Evolutionary conservation across 2,888 invertebrate genomes (phyloP).

Genomic region (Hemicrepidius hirtus): DNA sequence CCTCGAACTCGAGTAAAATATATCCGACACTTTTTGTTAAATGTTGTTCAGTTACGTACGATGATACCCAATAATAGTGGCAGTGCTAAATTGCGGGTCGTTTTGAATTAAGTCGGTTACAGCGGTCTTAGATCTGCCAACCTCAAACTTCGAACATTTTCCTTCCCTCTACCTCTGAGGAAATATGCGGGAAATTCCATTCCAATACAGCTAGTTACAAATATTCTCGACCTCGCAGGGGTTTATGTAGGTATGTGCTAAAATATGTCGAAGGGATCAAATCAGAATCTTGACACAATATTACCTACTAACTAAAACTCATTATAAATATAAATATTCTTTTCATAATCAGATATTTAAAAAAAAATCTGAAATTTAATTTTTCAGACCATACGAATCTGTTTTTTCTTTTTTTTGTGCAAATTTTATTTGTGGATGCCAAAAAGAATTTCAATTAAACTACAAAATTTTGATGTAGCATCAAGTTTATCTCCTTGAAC

Average conservation of each 20-base stretch:
- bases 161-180: conserved; percentile 30
- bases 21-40: conserved; percentile 20
- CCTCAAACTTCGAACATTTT: conserved; percentile 40
- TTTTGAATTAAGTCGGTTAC: conserved; percentile 41
- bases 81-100: conserved; percentile 27
- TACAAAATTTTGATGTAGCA: too few species aligned
- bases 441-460: too few species aligned
- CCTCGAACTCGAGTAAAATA: conserved; percentile 13
- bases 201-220: conserved; percentile 42
- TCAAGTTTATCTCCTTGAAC: too few species aligned
- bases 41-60: conserved; percentile 21
- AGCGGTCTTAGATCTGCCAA: conserved; percentile 38
- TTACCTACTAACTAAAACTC: not conserved
- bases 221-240: conserved; percentile 39
- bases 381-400: too few species aligned
- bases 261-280: conserved; percentile 41
- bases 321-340: too few species aligned
- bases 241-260: conserved; percentile 44
- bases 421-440: too few species aligned
- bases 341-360: too few species aligned
- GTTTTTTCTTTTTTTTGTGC: too few species aligned
- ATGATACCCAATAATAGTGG: conserved; percentile 22
- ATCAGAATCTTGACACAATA: conserved; percentile 27
- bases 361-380: too few species aligned
- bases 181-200: conserved; percentile 46